phyloP scores from a whole-genome alignment of 2,888 invertebrate genomes.

The Tromatobia lineatoria region DNA sequence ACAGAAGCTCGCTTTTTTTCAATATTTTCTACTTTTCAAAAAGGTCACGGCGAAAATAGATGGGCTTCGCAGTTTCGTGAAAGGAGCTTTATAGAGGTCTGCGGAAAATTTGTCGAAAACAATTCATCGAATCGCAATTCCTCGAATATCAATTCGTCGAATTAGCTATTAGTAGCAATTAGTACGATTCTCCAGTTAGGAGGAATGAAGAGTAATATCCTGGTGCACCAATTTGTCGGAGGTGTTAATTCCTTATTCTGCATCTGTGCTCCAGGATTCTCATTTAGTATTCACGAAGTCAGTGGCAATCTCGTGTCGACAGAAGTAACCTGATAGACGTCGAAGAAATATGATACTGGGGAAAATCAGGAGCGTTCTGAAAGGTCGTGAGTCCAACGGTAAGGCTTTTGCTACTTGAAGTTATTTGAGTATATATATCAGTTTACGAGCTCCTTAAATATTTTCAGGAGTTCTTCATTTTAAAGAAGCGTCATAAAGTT shows the following conservation, averaged over 20 bases:
- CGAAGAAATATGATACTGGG: conserved; percentile 47
- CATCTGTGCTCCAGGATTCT: conserved; percentile 4
- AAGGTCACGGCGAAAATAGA: no score
- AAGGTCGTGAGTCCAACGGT: not conserved
- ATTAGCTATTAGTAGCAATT: no score
- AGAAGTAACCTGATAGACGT: conserved; percentile 40
- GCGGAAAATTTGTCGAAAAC: no score
- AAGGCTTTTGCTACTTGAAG: not conserved
- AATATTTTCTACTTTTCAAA: no score
- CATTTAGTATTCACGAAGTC: conserved; percentile 23
- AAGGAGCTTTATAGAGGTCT: no score
- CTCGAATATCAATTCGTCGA: no score
- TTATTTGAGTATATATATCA: not conserved
- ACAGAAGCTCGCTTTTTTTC: no score
- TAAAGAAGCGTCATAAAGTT: conserved; percentile 57
- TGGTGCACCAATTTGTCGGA: not conserved
- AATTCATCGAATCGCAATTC: no score
- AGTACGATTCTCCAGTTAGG: no score
- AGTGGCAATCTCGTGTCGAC: conserved; percentile 43
- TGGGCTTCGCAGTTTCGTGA: no score
- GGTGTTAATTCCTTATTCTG: not conserved
- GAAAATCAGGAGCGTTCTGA: conserved; percentile 12
- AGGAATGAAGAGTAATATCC: no score
- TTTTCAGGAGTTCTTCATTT: conserved; percentile 48
- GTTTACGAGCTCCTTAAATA: conserved; percentile 62